Evolutionary conservation across 2,888 invertebrate species (phyloP), one percentile per base, ranked within the genome.

Genomic region (Drosophila cognata): DNA sequence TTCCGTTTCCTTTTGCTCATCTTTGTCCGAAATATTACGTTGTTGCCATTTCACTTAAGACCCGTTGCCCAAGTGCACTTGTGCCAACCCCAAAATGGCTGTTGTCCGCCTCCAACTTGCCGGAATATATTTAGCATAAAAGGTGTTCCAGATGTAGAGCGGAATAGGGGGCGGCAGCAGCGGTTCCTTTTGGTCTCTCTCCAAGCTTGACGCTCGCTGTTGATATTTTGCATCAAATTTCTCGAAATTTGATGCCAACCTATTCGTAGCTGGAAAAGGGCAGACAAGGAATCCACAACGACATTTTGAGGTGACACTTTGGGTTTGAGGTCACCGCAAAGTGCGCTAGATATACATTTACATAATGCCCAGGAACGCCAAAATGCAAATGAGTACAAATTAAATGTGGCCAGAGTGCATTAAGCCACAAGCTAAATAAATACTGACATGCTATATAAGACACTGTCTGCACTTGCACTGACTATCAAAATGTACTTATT

Each of bases 341-440:
- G 89, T 91, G 88, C 86, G 86, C 91, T 74, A 69, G 75, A 74
- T 63, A 91, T 87, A 79, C 58, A 90, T 90, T 90, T 90, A 80
- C 90, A 90, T 90, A 90, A 91, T 91, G 74, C 82, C 68, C 67
- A 55, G 64, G 52, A 61, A 63, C 53, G 57, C n/a, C 67, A 35
- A 71, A 82, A 88, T 91, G 91, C 88, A 87, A 91, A 89, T 92
- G 83, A 82, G 80, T 76, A 84, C 91, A 91, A 88, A 90, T 91
- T 90, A 88, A 89, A 89, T 84, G 82, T 77, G 72, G 65, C 71
- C 76, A 65, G 76, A 79, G 71, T 79, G 79, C 82, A 74, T 72
- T 73, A 81, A 55, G 63, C 56, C 11, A 59, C 61, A 61, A 57
- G 38, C 71, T n/a, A 7, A 28, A 51, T 31, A 53, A 35, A 58